Percentiles rank a stretch among this genome's conserved stretches.
These are phyloP conservation scores for Myotis daubentonii DNA, from an alignment of 2,797 vertebrate genomes.

Conservation along the genomic window DNA sequence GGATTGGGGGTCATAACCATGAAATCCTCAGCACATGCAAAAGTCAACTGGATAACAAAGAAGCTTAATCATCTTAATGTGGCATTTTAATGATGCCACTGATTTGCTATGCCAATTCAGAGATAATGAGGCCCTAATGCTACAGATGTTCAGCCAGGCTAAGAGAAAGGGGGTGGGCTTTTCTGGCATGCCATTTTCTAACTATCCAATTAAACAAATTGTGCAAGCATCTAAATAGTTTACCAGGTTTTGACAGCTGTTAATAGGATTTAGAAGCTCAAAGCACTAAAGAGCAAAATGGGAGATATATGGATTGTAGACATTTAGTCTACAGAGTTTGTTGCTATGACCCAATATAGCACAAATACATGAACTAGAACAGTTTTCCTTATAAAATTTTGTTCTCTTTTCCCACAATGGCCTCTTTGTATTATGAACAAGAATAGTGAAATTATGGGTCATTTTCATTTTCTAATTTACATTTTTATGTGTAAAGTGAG, in stretches of 20 bases:
- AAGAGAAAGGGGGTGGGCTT: conserved; percentile 78
- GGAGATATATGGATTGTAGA: conserved; percentile 73
- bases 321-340: conserved; percentile 55
- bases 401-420: not conserved
- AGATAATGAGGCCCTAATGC: conserved; percentile 88
- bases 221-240: conserved; percentile 87
- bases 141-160: conserved; percentile 88
- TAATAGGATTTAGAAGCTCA: conserved; percentile 85
- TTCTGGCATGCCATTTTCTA: conserved; percentile 84
- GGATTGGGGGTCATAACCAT: conserved; percentile 84
- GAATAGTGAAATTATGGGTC: conserved; percentile 49
- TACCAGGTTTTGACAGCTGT: conserved; percentile 88
- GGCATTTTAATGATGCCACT: conserved; percentile 87
- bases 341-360: not conserved
- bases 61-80: conserved; percentile 89
- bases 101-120: conserved; percentile 87
- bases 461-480: conserved; percentile 46
- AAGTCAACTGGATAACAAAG: conserved; percentile 88
- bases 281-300: conserved; percentile 79
- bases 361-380: conserved; percentile 19
- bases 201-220: conserved; percentile 88
- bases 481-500: not conserved
- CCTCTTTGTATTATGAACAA: conserved; percentile 37
- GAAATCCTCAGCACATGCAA: conserved; percentile 85
- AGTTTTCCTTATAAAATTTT: conserved; percentile 51